Base-by-base conservation (phyloP, 2,888 invertebrate species). In the Drosophila suboccidentalis region DNA sequence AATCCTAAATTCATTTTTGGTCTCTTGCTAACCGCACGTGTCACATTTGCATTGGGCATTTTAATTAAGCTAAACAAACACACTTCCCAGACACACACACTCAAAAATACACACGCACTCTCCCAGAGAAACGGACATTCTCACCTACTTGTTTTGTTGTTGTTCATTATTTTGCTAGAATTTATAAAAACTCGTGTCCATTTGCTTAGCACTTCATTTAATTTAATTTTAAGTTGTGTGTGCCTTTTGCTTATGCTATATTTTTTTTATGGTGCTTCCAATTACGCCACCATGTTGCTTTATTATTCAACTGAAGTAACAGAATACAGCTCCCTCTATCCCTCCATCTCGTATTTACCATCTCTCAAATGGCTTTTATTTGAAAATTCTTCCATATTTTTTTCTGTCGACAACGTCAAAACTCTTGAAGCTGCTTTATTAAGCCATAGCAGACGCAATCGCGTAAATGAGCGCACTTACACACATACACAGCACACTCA, bases 271-370 rank as follows among this genome's bases (percentile, higher is more conserved):
- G 80, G 49, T 39, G 41, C 58, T 88, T 81, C 84, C 89, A 84
- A 84, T 88, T 84, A 87, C 71, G 71, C 55, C 79, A 57, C 65
- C 58, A 87, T 89, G 82, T 89, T 84, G 79, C 82, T 87, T 89
- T 87, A 84, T 89, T 84, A 78, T 80, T 62, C 78, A 73, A 51
- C 59, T 41, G 9, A 50, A 60, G 22, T 26, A 38, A 13, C 58
- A 32, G 22, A 50, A 36, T 36, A 49, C 15, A 26, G 36, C n/a
- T 19, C 9, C 17, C 32, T 19, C 17, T 22, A 6, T 5, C 38
- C 13, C 36, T 39, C 38, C 43, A 58, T 19, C 59, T 36, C 8
- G 10, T 53, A 36, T 51, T 51, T 59, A 6, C 22, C 54, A 61
- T 69, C 53, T 57, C 34, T 64, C 57, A 53, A 87, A 87, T 80